Evolutionary conservation across 2,888 invertebrate species (phyloP), one percentile per base, ranked within the genome.

Genomic region (Isoperla grammatica): DNA sequence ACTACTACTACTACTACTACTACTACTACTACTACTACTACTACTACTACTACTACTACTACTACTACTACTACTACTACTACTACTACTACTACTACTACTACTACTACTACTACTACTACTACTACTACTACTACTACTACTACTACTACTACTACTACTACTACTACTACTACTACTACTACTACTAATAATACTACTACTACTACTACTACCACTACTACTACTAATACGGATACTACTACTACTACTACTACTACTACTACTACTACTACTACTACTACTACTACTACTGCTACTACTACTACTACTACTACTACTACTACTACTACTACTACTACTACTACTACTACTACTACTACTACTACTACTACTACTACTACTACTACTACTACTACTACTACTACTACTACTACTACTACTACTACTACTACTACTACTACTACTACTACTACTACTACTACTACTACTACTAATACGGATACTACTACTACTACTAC

Each of bases 1-100:
- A 42, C 42, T 42, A 42, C 42, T 42, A 42, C 42, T 42, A 42
- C 42, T 42, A 42, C 42, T 42, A 42, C 42, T 42, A 42, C 42
- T 42, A 42, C 42, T 42, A 42, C 42, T 42, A 42, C 42, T 42
- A 42, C 42, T 42, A 42, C 42, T 42, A 42, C 42, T 42, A 42
- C 42, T 42, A 42, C 42, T 42, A 42, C 42, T 42, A 42, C 42
- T 42, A 42, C 42, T 42, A 42, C 42, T 42, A 42, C 42, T 42
- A 42, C 42, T 42, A 42, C 42, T 42, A 42, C 42, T 42, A 42
- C 42, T 42, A 42, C 42, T 42, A 42, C 42, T 42, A 42, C 42
- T 42, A 42, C 42, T 42, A 42, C 42, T 42, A 42, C 42, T 42
- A 42, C 42, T 42, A 42, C 42, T 42, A 42, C 42, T 42, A 42